phyloP scores from a whole-genome alignment of 2,113 vertebrate genomes.

The Catharus minimus region DNA sequence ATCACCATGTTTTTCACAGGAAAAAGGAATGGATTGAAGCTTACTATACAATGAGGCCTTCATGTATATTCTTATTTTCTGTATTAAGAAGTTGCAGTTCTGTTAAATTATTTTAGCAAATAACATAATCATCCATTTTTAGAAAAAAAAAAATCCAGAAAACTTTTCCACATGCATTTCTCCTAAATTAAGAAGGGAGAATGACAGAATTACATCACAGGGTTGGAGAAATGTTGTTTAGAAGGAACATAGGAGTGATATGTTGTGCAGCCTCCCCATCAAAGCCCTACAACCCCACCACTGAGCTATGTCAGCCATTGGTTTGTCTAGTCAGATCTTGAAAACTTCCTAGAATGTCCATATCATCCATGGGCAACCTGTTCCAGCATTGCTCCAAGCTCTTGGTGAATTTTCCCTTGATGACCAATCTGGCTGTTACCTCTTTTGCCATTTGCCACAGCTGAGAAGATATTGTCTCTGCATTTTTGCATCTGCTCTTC shows the following conservation, averaged over 20 bases:
- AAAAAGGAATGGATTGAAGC: background rate
- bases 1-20: background rate
- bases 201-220: background rate
- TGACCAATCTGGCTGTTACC: background rate
- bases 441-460: background rate
- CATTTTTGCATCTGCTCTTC: background rate
- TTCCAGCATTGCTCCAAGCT: background rate
- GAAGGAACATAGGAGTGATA: background rate
- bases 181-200: background rate
- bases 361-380: background rate
- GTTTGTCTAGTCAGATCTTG: background rate
- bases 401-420: background rate
- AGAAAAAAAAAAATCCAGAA: background rate
- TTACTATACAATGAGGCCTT: background rate
- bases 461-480: background rate
- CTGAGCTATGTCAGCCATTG: background rate
- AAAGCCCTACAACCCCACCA: background rate
- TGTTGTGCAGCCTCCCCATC: fast-evolving
- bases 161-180: background rate
- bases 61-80: background rate
- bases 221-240: background rate
- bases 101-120: background rate
- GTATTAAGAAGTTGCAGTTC: background rate
- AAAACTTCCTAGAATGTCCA: background rate
- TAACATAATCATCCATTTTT: background rate